These are phyloP conservation scores for Ceraclea dissimilis DNA, from an alignment of 2,888 invertebrate species.

Conservation along the genomic window DNA sequence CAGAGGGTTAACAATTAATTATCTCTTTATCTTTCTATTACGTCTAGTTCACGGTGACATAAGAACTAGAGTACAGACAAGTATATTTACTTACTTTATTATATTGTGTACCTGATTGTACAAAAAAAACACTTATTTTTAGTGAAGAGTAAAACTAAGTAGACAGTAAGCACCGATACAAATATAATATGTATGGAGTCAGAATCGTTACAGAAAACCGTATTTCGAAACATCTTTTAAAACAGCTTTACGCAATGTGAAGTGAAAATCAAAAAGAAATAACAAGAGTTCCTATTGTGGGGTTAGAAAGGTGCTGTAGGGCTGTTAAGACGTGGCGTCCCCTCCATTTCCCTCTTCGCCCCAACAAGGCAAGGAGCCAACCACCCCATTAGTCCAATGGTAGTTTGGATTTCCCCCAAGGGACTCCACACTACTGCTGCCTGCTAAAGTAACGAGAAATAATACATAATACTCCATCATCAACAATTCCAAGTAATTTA, in stretches of 20 bases:
- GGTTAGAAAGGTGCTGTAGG: constrained; percentile 12
- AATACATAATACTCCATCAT: constrained; percentile 8
- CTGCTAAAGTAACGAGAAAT: constrained; percentile 9
- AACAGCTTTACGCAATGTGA: constrained; percentile 8
- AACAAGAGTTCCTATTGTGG: constrained; percentile 12
- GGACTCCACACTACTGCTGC: constrained; percentile 6
- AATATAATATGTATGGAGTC: too few species aligned
- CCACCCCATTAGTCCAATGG: constrained; percentile 23
- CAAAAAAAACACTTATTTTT: too few species aligned
- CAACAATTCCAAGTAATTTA: neutral
- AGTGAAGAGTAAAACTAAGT: too few species aligned
- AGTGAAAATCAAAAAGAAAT: constrained; percentile 12
- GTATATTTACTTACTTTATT: too few species aligned
- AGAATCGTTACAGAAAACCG: neutral
- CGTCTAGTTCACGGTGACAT: too few species aligned
- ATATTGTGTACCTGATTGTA: too few species aligned
- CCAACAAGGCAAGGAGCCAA: constrained; percentile 11
- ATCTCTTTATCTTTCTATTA: too few species aligned
- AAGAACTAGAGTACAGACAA: too few species aligned
- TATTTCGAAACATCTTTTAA: neutral
- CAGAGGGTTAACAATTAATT: too few species aligned
- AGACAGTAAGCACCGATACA: too few species aligned
- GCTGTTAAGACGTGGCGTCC: constrained; percentile 12
- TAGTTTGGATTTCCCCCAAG: constrained; percentile 18
- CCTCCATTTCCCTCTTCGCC: constrained; percentile 9